phyloP scores from a whole-genome alignment of 2,888 invertebrate genomes.

The Sinopyrophorus schimmeli region DNA sequence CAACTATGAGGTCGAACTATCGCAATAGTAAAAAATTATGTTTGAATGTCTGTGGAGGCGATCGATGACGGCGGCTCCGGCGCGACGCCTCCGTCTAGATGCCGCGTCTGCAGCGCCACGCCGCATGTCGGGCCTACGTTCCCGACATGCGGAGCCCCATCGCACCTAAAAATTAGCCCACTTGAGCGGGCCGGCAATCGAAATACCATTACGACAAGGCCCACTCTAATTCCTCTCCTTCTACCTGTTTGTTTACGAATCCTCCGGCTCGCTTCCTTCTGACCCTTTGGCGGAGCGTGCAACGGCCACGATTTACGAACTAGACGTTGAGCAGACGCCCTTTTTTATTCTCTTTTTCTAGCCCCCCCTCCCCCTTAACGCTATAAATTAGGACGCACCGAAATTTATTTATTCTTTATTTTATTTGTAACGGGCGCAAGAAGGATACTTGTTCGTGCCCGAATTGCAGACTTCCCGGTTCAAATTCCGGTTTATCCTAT shows the following conservation, averaged over 20 bases:
- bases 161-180: constrained; percentile 18
- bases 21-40: constrained; percentile 48
- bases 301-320: constrained; percentile 6
- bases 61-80: constrained; percentile 55
- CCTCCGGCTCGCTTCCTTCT: background rate
- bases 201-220: constrained; percentile 14
- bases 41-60: constrained; percentile 46
- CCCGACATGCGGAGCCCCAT: constrained; percentile 20
- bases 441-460: too few species aligned
- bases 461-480: too few species aligned
- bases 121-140: constrained; percentile 28
- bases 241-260: constrained; percentile 11
- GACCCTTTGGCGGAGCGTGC: background rate
- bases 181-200: constrained; percentile 9
- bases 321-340: constrained; percentile 3
- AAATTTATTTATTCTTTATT: too few species aligned
- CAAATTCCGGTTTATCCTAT: too few species aligned
- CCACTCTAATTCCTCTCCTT: background rate
- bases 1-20: constrained; percentile 37
- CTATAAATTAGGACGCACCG: too few species aligned
- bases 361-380: background rate
- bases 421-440: too few species aligned
- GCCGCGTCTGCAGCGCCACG: constrained; percentile 42
- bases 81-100: constrained; percentile 49
- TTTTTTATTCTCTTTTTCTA: background rate